Evolutionary conservation across 2,888 invertebrate genomes (phyloP).

Genomic region (Mythimna albipuncta): DNA sequence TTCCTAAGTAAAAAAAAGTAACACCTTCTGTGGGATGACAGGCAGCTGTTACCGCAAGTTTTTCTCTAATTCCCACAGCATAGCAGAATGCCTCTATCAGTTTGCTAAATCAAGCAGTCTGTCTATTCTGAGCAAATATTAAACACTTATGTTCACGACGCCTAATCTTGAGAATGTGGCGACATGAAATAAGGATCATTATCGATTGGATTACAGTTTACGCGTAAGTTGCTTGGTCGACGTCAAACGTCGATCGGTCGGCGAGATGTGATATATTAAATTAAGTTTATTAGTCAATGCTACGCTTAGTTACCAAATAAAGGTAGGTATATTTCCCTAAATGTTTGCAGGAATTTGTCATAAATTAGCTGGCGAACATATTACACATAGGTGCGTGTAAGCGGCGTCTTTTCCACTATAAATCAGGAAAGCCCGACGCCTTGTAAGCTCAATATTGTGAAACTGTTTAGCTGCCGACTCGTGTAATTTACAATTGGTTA

Average conservation of each 20-base stretch:
- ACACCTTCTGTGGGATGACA: slow-evolving; percentile 14
- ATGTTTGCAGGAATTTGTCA: slow-evolving; percentile 73
- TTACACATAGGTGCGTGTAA: slow-evolving; percentile 19
- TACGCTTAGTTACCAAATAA: slow-evolving; percentile 66
- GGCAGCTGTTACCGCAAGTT: slow-evolving; percentile 7
- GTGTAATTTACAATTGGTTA: slow-evolving; percentile 60
- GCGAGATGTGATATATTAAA: slow-evolving; percentile 70
- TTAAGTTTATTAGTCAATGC: slow-evolving; percentile 55
- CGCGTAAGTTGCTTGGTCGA: slow-evolving; percentile 63
- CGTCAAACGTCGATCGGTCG: slow-evolving; percentile 66
- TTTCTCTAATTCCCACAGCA: slow-evolving; percentile 39
- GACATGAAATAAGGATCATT: slow-evolving; percentile 67
- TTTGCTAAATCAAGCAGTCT: slow-evolving; percentile 41
- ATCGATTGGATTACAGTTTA: slow-evolving; percentile 66
- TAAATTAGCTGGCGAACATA: slow-evolving; percentile 45
- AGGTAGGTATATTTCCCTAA: slow-evolving; percentile 67
- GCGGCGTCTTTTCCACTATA: slow-evolving; percentile 40
- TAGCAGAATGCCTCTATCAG: slow-evolving; percentile 28
- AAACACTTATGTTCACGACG: slow-evolving; percentile 67
- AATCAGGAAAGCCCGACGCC: slow-evolving; percentile 41
- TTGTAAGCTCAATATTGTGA: slow-evolving; percentile 54
- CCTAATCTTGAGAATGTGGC: slow-evolving; percentile 69
- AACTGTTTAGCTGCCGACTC: slow-evolving; percentile 57
- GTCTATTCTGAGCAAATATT: slow-evolving; percentile 58
- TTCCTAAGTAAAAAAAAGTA: not conserved